Evolutionary conservation across 2,113 vertebrate genomes (phyloP).

Genomic region (Solea senegalensis): DNA sequence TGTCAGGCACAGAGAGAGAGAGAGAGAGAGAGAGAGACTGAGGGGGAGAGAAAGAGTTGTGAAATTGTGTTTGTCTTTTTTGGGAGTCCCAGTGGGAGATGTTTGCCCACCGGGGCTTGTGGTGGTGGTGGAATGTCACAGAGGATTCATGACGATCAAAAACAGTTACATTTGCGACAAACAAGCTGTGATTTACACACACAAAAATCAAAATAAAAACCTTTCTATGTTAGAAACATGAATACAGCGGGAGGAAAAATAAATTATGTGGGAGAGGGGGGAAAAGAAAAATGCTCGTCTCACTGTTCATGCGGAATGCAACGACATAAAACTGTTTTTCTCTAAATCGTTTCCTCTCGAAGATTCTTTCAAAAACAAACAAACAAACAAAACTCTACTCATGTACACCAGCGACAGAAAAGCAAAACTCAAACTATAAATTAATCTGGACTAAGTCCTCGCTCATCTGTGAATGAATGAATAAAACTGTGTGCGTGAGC

Average conservation of each 20-base stretch:
- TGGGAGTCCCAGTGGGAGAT: constrained; percentile 22
- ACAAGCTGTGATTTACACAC: constrained; percentile 82
- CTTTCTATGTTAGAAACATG: constrained; percentile 80
- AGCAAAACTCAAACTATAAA: constrained; percentile 75
- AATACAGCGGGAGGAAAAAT: constrained; percentile 82
- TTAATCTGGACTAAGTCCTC: constrained; percentile 40
- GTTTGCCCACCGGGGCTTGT: constrained; percentile 33
- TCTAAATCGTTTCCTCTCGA: constrained; percentile 59
- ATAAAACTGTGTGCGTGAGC: constrained; percentile 10
- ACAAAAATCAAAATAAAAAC: constrained; percentile 53
- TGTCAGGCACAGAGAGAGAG: constrained; percentile 72
- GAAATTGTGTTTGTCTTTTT: constrained; percentile 21
- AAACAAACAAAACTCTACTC: constrained; percentile 76
- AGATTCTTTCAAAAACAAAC: constrained; percentile 71
- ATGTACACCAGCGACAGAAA: constrained; percentile 61
- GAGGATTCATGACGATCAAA: constrained; percentile 70
- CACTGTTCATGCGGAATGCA: constrained; percentile 75
- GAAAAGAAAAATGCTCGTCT: constrained; percentile 66
- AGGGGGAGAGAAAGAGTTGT: constrained; percentile 30
- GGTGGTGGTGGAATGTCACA: constrained; percentile 76
- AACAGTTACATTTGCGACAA: constrained; percentile 70
- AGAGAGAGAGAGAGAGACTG: constrained; percentile 29
- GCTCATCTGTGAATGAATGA: constrained; percentile 61
- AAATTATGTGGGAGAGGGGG: constrained; percentile 82
- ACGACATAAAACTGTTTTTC: constrained; percentile 71